Conservation (phyloP, 2,888 invertebrate species). For the Cyclophora albipunctata region DNA sequence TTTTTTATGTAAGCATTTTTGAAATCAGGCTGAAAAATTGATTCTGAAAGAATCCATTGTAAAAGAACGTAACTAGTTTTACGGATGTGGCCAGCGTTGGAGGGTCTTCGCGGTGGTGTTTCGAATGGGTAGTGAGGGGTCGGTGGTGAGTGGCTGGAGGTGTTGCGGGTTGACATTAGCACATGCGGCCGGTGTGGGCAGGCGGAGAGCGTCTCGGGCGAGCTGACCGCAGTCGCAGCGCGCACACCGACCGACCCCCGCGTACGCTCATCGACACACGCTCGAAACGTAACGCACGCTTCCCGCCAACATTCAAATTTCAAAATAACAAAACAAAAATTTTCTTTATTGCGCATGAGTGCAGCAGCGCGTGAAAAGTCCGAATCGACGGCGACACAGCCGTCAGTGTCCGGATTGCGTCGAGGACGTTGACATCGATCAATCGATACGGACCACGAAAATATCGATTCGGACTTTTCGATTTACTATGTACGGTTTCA, state of each 20-base stretch:
- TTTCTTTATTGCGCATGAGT: constrained; percentile 50
- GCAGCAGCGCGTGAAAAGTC: constrained; percentile 57
- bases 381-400: constrained; percentile 49
- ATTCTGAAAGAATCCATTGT: constrained; percentile 33
- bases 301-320: constrained; percentile 64
- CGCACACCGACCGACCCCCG: constrained; percentile 62
- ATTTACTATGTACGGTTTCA: constrained; percentile 44
- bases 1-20: constrained; percentile 27
- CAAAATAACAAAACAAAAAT: constrained; percentile 28
- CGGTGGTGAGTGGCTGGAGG: constrained; percentile 31
- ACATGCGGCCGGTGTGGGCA: constrained; percentile 52
- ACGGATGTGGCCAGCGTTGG: constrained; percentile 25
- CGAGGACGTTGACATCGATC: constrained; percentile 62
- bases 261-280: constrained; percentile 53
- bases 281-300: constrained; percentile 60
- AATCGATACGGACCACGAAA: constrained; percentile 36
- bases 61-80: constrained; percentile 22
- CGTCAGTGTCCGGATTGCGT: constrained; percentile 60
- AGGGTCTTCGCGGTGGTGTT: constrained; percentile 23
- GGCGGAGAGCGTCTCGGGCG: constrained; percentile 49
- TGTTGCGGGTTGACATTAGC: constrained; percentile 57
- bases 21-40: constrained; percentile 42
- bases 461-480: constrained; percentile 43
- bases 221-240: constrained; percentile 61
- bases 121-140: constrained; percentile 16